Conservation (phyloP, 1,140 invertebrate genomes). For the Diorhabda elongata region DNA sequence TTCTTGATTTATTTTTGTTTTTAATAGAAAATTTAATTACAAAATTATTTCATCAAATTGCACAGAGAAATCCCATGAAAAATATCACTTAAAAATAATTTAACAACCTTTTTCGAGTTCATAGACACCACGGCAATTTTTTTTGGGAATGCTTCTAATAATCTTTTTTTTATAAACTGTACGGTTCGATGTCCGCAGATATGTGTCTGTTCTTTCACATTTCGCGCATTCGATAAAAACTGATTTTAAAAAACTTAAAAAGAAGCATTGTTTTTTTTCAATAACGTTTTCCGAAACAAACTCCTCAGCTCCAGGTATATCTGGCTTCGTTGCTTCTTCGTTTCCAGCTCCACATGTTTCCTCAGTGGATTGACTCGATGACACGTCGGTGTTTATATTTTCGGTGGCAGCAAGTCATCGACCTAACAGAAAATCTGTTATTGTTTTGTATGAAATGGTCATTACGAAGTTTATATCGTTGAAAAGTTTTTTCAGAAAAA, state of each 20-base stretch:
- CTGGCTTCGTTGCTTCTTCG: slow-evolving; percentile 9
- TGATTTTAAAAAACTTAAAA: slow-evolving; percentile 8
- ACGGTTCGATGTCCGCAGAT: neutral
- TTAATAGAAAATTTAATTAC: too few species aligned
- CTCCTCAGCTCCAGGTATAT: slow-evolving; percentile 8
- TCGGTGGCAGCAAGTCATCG: neutral
- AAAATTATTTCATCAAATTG: too few species aligned
- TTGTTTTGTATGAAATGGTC: slow-evolving; percentile 12
- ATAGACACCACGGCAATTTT: slow-evolving; percentile 15
- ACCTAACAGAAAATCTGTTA: slow-evolving; percentile 9
- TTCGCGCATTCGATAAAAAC: neutral
- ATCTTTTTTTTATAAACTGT: slow-evolving; percentile 21
- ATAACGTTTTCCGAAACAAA: slow-evolving; percentile 9
- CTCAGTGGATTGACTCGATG: slow-evolving; percentile 4
- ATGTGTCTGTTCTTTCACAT: neutral
- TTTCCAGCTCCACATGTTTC: slow-evolving; percentile 5
- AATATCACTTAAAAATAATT: neutral
- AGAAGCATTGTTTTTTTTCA: slow-evolving; percentile 3
- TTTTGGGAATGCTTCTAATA: slow-evolving; percentile 11
- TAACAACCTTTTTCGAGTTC: slow-evolving; percentile 23
- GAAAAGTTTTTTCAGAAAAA: slow-evolving; percentile 13
- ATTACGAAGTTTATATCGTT: slow-evolving; percentile 8
- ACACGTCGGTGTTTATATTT: slow-evolving; percentile 9
- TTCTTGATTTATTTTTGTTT: neutral
- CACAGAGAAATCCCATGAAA: too few species aligned